A percentile compares a stretch with the other conserved stretches of the same genome.
These are phyloP conservation scores for Pseudolaguvia tuberculata DNA, from an alignment of 2,113 vertebrate species.

Conservation along the genomic window DNA sequence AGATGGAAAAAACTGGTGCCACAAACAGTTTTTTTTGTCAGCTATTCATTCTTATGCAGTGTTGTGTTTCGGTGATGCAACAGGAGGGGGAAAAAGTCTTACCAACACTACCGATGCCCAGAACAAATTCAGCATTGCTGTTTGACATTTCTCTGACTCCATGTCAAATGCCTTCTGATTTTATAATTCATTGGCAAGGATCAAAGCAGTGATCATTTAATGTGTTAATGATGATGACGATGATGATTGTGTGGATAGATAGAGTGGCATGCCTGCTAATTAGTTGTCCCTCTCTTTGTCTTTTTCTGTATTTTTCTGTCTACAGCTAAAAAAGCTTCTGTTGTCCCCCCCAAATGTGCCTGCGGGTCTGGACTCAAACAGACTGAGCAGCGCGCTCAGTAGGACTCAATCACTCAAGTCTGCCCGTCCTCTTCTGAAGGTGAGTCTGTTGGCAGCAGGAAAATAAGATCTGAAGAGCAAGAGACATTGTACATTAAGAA, in stretches of 20 bases:
- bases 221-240: neutral
- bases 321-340: constrained; percentile 78
- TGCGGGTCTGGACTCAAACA: constrained; percentile 71
- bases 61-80: constrained; percentile 5
- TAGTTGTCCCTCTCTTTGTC: constrained; percentile 38
- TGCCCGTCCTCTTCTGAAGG: constrained; percentile 78
- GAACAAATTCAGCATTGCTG: constrained; percentile 12
- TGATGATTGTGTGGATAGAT: constrained; percentile 25
- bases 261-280: constrained; percentile 42
- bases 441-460: constrained; percentile 48
- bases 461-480: neutral
- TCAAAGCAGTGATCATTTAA: constrained; percentile 22
- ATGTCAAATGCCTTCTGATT: constrained; percentile 10
- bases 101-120: constrained; percentile 14
- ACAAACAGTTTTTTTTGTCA: constrained; percentile 11
- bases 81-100: neutral
- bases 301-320: constrained; percentile 20
- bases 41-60: constrained; percentile 29
- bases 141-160: constrained; percentile 6
- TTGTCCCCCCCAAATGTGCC: constrained; percentile 82
- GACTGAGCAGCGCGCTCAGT: constrained; percentile 72
- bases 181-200: constrained; percentile 20
- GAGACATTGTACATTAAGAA: neutral
- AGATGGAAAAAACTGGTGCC: neutral
- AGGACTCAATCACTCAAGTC: constrained; percentile 72